A percentile compares a stretch with the other conserved stretches of the same genome.
Evolutionary conservation across 1,140 invertebrate species (phyloP).

Genomic region (Lanistes nyassanus): DNA sequence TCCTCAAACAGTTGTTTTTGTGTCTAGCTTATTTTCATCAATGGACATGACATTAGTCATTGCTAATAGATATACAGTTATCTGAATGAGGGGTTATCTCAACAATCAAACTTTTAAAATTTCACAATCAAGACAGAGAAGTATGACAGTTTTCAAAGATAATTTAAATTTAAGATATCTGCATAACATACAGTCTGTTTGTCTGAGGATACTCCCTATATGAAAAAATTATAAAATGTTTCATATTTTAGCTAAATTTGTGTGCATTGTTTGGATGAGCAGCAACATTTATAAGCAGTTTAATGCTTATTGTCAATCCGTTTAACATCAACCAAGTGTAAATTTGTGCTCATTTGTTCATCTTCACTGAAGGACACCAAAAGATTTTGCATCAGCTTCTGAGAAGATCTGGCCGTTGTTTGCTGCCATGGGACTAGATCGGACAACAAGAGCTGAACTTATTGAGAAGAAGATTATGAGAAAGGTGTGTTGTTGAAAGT

Average conservation of each 20-base stretch:
- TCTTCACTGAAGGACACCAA: constrained; percentile 10
- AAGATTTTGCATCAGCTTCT: constrained; percentile 63
- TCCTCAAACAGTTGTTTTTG: neutral
- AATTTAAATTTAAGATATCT: neutral
- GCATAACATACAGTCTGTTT: neutral
- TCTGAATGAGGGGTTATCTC: too few species aligned
- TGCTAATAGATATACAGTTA: too few species aligned
- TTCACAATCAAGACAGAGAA: too few species aligned
- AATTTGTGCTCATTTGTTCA: too few species aligned
- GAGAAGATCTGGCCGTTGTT: constrained; percentile 65
- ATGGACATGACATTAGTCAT: too few species aligned
- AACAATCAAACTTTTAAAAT: too few species aligned
- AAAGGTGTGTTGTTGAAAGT: constrained; percentile 38
- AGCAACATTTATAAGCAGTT: neutral
- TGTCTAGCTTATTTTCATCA: neutral
- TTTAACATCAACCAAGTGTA: too few species aligned
- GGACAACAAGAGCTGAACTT: constrained; percentile 50
- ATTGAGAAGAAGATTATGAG: constrained; percentile 55
- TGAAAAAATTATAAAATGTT: neutral
- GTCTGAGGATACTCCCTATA: neutral
- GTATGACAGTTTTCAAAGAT: neutral
- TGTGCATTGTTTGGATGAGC: neutral
- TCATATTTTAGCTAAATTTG: neutral
- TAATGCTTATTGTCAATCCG: neutral
- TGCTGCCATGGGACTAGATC: constrained; percentile 48